phyloP scores from a whole-genome alignment of 2,888 invertebrate species.

The Operophtera brumata region DNA sequence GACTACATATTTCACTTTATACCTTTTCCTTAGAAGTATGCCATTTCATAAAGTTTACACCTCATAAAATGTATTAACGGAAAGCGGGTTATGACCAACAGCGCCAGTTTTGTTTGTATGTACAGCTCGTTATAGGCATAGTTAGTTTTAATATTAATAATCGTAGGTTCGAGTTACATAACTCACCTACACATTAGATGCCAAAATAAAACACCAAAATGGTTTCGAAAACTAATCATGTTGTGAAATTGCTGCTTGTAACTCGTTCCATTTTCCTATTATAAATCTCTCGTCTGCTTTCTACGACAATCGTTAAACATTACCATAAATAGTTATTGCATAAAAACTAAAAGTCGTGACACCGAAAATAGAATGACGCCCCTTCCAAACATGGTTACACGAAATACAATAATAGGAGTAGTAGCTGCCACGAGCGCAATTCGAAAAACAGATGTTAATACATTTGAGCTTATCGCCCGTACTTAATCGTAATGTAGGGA shows the following conservation, averaged over 20 bases:
- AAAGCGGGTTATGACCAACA: slow-evolving; percentile 21
- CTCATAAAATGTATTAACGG: slow-evolving; percentile 39
- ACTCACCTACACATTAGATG: slow-evolving; percentile 3
- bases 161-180: slow-evolving; percentile 1
- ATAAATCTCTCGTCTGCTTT: slow-evolving; percentile 29
- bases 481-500: slow-evolving; percentile 31
- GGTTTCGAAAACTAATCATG: slow-evolving; percentile 6
- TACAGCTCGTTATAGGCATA: background rate
- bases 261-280: slow-evolving; percentile 16
- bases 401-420: slow-evolving; percentile 43
- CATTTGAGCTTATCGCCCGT: slow-evolving; percentile 42
- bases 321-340: slow-evolving; percentile 41
- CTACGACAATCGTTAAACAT: slow-evolving; percentile 31
- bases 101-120: slow-evolving; percentile 23
- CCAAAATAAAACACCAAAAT: slow-evolving; percentile 10
- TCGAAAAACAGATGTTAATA: slow-evolving; percentile 59
- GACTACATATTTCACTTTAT: slow-evolving; percentile 5
- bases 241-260: slow-evolving; percentile 18
- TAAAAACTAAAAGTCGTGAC: slow-evolving; percentile 48
- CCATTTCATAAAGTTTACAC: slow-evolving; percentile 32
- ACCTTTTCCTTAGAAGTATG: slow-evolving; percentile 26
- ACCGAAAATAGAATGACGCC: slow-evolving; percentile 54
- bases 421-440: slow-evolving; percentile 40
- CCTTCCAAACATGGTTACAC: slow-evolving; percentile 47
- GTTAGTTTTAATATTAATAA: background rate